These are phyloP conservation scores for Anguilla anguilla DNA, from an alignment of 2,797 vertebrate genomes.

Conservation along the genomic window DNA sequence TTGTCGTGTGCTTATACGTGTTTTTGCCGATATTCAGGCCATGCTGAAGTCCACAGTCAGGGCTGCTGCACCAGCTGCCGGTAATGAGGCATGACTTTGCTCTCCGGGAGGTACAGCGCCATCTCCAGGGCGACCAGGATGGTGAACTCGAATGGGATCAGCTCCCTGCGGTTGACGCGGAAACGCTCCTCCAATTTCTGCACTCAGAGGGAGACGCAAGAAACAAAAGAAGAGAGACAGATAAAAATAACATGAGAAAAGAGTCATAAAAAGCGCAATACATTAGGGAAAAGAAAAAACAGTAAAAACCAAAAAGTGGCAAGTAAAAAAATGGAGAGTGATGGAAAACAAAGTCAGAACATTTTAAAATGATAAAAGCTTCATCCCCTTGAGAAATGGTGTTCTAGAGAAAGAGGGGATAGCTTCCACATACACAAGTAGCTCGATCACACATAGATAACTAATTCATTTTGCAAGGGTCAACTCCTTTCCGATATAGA, in stretches of 20 bases:
- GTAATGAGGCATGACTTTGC: constrained; percentile 96
- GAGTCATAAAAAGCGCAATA: background rate
- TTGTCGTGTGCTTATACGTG: background rate
- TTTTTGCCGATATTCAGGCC: background rate
- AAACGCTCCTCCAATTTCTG: constrained; percentile 97
- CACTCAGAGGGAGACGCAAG: background rate
- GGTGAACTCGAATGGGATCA: constrained; percentile 91
- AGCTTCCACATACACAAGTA: background rate
- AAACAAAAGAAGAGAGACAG: background rate
- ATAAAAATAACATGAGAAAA: constrained; percentile 11
- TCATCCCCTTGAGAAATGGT: background rate
- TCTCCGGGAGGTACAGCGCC: constrained; percentile 94
- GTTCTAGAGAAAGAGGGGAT: background rate
- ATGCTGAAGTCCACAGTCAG: constrained; percentile 57
- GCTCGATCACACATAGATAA: background rate
- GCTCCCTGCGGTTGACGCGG: constrained; percentile 89
- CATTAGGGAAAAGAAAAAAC: background rate
- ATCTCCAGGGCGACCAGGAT: constrained; percentile 97
- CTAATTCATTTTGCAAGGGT: background rate
- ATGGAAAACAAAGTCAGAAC: background rate
- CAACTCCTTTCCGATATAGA: background rate
- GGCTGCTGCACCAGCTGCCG: constrained; percentile 89
- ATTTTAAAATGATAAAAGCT: background rate
- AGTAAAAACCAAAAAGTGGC: background rate
- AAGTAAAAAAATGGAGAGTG: background rate